These are phyloP conservation scores for Aphidius colemani DNA, from an alignment of 2,888 invertebrate species.

Conservation along the genomic window DNA sequence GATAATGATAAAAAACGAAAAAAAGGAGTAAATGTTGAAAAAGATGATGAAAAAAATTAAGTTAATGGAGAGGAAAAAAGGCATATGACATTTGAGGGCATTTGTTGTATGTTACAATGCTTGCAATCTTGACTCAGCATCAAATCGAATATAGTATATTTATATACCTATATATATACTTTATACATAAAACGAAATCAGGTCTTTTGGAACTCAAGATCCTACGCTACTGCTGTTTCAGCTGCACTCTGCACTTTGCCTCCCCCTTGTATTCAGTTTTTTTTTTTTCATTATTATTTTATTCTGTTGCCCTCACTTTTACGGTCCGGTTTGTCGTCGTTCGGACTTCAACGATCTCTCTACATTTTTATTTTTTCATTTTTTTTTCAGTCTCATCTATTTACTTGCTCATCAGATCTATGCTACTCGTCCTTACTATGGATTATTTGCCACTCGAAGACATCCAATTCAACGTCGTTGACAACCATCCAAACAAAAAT, in stretches of 20 bases:
- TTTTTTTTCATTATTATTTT: slow-evolving; percentile 34
- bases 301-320: slow-evolving; percentile 32
- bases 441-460: slow-evolving; percentile 57
- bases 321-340: slow-evolving; percentile 32
- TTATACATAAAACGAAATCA: too few relatives aligned
- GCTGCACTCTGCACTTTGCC: slow-evolving; percentile 52
- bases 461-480: slow-evolving; percentile 38
- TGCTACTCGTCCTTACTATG: slow-evolving; percentile 4
- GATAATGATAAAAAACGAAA: too few relatives aligned
- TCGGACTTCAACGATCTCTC: slow-evolving; percentile 25
- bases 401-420: too few relatives aligned
- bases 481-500: too few relatives aligned
- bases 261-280: slow-evolving; percentile 49
- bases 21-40: too few relatives aligned
- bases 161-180: neutral
- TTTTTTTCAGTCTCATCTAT: slow-evolving; percentile 38
- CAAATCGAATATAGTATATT: too few relatives aligned
- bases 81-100: slow-evolving; percentile 23
- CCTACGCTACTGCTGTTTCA: slow-evolving; percentile 38
- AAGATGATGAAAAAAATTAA: neutral
- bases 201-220: slow-evolving; percentile 12
- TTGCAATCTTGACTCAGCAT: too few relatives aligned
- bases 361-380: slow-evolving; percentile 29
- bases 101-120: too few relatives aligned
- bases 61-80: slow-evolving; percentile 21